These are phyloP conservation scores for Corydoras sp. DNA, from an alignment of 2,113 vertebrate species.

Conservation along the genomic window DNA sequence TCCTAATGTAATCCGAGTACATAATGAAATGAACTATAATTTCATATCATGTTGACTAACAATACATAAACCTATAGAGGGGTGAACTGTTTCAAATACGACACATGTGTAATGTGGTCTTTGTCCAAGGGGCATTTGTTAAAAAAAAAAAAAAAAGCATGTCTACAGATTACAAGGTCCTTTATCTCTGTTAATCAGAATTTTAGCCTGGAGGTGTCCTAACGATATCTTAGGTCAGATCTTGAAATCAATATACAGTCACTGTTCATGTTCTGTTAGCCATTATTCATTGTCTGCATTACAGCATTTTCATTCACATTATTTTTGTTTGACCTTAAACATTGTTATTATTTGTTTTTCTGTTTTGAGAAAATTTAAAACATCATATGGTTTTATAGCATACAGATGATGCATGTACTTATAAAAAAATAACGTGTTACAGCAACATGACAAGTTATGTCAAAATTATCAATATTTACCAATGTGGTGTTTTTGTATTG, in stretches of 20 bases:
- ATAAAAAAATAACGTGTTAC: no score
- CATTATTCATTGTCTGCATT: no score
- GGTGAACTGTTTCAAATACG: conserved; percentile 35
- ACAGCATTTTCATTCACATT: no score
- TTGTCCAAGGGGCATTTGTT: conserved; percentile 45
- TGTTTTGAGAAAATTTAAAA: no score
- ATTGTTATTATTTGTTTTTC: no score
- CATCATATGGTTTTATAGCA: no score
- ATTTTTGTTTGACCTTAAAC: no score
- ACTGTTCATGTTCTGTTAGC: no score
- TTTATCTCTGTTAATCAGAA: conserved; percentile 35
- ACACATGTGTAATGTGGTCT: conserved; percentile 53
- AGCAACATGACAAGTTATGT: no score
- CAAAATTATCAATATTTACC: no score
- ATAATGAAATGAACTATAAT: not conserved
- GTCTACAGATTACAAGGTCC: conserved; percentile 14
- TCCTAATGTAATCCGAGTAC: conserved; percentile 18
- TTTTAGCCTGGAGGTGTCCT: conserved; percentile 42
- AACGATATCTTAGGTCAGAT: conserved; percentile 21
- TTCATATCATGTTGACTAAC: conserved; percentile 16
- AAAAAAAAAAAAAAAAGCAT: conserved; percentile 19
- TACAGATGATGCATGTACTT: no score
- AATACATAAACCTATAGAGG: conserved; percentile 27
- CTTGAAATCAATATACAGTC: conserved; percentile 44
- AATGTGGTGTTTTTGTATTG: no score